Evolutionary conservation across 2,888 invertebrate genomes (phyloP), one percentile per base, ranked within the genome.

Genomic region (Aporophyla nigra): DNA sequence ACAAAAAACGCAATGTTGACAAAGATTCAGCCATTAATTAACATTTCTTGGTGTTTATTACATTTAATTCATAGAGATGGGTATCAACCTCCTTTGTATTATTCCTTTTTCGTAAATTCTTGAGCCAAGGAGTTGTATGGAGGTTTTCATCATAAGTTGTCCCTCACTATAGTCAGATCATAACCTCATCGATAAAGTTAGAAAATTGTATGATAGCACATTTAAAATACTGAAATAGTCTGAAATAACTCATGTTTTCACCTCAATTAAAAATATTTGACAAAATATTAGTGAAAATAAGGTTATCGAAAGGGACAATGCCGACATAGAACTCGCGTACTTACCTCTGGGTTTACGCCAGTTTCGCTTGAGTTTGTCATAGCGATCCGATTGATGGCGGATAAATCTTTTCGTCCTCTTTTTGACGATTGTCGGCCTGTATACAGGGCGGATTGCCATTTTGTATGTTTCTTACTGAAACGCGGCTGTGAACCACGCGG

Each of bases 371-470:
- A 99, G 97, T 97, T 99, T 99, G 89, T 98, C 98, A 98, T 99
- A 99, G 94, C 99, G 98, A 97, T 99, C 99, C 93, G 99, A 99
- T 96, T 99, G 99, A 97, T 99, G 99, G 88, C 99, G 98, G 92
- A 99, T 99, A 97, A 99, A 99, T 97, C 99, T 99, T 97, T 99
- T 99, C 91, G 99, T 99, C 96, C 99, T 98, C 97, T 99, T 99
- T 97, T 99, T 99, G 88, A 99, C 98, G 95, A 99, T 99, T 93
- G 97, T 98, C 53, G 99, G 98, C 95, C 98, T 98, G 93, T 98
- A 98, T 84, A 98, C 98, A 90, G 99, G 99, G 96, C 98, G 97
- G 94, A 99, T 98, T 93, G 99, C 98, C 98, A 98, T 98, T 97
- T 97, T 98, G 94, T 92, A 92, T 95, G 94, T 90, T 94, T 94